Evolutionary conservation across 2,888 invertebrate genomes (phyloP).

Genomic region (Caenorhabditis sp.): DNA sequence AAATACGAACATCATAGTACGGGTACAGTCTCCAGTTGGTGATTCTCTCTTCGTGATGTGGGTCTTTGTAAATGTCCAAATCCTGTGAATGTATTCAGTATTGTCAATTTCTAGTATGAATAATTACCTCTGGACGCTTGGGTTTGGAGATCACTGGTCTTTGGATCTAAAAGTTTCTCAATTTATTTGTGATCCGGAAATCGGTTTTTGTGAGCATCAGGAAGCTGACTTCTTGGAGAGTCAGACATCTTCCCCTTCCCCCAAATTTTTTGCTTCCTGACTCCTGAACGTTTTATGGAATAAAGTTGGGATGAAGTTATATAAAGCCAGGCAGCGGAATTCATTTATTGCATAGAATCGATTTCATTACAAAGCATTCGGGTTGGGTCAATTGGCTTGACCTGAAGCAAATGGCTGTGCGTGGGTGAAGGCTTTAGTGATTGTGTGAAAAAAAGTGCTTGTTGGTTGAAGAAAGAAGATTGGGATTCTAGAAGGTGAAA

Average conservation of each 20-base stretch:
- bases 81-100: slow-evolving; percentile 12
- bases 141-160: not conserved
- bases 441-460: no score
- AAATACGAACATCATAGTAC: slow-evolving; percentile 47
- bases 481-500: slow-evolving; percentile 20
- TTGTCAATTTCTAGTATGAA: not conserved
- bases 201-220: no score
- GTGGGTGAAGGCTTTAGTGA: no score
- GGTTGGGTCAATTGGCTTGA: not conserved
- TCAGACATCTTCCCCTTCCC: no score
- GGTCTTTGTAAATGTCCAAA: slow-evolving; percentile 43
- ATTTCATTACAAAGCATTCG: not conserved
- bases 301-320: not conserved
- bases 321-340: slow-evolving; percentile 1
- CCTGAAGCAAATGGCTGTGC: not conserved
- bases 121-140: not conserved
- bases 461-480: slow-evolving; percentile 24
- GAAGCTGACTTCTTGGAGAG: no score
- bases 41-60: slow-evolving; percentile 50
- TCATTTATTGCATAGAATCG: not conserved
- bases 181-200: no score
- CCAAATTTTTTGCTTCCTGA: no score
- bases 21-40: slow-evolving; percentile 21
- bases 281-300: no score
- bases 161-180: slow-evolving; percentile 12